Conservation (phyloP, 2,797 vertebrate species). For the Margarornis squamiger region DNA sequence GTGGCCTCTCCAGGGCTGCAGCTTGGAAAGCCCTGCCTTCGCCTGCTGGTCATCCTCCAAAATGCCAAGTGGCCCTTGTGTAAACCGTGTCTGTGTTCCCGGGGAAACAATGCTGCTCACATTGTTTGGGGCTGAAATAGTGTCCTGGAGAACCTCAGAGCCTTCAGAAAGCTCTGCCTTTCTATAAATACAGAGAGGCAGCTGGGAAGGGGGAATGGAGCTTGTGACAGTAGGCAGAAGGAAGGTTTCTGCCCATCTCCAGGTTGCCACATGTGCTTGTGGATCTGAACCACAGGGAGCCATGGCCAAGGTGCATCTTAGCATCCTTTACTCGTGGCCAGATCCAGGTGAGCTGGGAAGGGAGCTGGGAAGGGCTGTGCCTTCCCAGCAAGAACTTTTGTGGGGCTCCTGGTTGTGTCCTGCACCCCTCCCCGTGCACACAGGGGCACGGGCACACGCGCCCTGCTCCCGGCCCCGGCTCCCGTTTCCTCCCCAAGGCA, state of each 20-base stretch:
- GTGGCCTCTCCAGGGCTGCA: not conserved
- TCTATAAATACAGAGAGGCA: not conserved
- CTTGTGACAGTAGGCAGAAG: accelerated
- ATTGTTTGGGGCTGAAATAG: not conserved
- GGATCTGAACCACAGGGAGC: accelerated
- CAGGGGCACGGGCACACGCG: not conserved
- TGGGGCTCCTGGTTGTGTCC: not conserved
- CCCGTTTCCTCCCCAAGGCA: slow-evolving; percentile 41
- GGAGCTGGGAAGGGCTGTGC: not conserved
- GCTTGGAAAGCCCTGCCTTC: not conserved
- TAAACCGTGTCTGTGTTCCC: accelerated
- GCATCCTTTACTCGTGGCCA: accelerated
- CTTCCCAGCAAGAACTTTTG: not conserved
- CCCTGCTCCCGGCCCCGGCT: not conserved
- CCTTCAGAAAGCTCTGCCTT: not conserved
- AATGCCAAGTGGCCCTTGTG: not conserved
- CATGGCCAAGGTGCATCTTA: accelerated
- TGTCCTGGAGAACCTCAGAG: not conserved
- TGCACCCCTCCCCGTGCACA: accelerated
- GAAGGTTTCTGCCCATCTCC: not conserved
- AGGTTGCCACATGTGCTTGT: accelerated
- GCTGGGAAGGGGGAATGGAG: not conserved
- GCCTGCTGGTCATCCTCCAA: accelerated
- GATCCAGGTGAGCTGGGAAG: accelerated
- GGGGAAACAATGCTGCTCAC: not conserved